These are phyloP conservation scores for Ictidomys tridecemlineatus DNA, from an alignment of 2,113 vertebrate genomes.

Conservation along the genomic window DNA sequence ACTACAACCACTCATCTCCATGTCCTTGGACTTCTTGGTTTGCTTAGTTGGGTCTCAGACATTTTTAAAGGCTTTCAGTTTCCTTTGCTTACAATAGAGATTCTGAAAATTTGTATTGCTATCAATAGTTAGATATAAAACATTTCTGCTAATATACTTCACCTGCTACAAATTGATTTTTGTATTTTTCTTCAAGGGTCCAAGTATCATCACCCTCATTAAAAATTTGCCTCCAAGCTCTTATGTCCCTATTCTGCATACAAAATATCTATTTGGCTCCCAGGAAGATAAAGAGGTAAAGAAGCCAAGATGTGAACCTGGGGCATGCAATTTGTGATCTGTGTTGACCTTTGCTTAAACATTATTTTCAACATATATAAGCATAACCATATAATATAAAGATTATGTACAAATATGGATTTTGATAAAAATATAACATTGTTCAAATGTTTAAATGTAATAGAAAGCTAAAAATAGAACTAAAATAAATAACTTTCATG, in stretches of 20 bases:
- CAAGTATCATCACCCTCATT: background rate
- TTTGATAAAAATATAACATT: background rate
- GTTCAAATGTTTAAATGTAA: background rate
- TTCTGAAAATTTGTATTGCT: background rate
- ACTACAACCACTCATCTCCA: accelerated
- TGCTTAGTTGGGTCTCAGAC: background rate
- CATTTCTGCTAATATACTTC: background rate
- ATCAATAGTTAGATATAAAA: background rate
- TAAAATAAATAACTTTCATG: background rate
- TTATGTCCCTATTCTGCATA: background rate
- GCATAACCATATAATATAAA: background rate
- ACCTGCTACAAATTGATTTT: background rate
- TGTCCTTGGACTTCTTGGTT: background rate
- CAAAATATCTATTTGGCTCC: background rate
- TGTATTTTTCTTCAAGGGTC: background rate
- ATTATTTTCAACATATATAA: background rate
- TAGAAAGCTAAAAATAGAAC: background rate
- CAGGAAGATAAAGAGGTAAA: background rate
- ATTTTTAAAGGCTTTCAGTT: background rate
- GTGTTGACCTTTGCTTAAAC: background rate
- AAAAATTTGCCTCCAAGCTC: background rate
- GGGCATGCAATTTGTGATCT: background rate
- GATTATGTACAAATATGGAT: background rate
- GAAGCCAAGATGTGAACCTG: background rate
- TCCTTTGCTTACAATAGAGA: background rate